Percentiles rank a stretch among this genome's conserved stretches.
Conservation (phyloP, 2,113 vertebrate species). For the Clarias gariepinus region DNA sequence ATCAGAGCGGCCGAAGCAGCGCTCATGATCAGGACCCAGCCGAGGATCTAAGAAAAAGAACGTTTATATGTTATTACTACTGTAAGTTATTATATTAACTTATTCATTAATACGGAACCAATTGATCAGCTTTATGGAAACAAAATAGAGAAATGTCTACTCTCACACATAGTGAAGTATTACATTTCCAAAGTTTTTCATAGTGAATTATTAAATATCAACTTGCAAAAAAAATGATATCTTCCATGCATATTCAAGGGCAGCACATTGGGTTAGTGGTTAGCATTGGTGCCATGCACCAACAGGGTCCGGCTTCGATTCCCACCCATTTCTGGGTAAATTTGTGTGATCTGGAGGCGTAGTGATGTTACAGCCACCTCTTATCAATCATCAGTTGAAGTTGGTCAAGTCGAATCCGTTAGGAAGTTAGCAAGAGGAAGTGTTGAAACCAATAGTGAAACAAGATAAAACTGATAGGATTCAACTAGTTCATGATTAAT, state of each 20-base stretch:
- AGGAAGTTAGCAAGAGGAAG: neutral
- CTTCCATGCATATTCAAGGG: too few relatives aligned
- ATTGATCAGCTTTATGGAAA: neutral
- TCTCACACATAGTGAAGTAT: neutral
- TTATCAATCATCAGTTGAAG: neutral
- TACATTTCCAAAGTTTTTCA: too few relatives aligned
- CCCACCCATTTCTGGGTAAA: neutral
- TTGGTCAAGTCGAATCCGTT: neutral
- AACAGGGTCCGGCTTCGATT: too few relatives aligned
- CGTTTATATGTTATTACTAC: neutral
- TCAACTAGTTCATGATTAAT: neutral
- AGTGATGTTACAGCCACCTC: neutral
- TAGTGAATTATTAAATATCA: neutral
- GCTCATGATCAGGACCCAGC: slow-evolving; percentile 71
- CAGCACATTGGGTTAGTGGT: neutral
- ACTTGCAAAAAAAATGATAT: neutral
- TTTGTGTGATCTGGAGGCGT: neutral
- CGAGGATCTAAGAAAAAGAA: slow-evolving; percentile 66
- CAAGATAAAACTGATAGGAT: neutral
- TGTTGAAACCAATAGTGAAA: neutral
- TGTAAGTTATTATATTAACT: too few relatives aligned
- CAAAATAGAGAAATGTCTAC: neutral
- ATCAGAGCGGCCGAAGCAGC: slow-evolving; percentile 54
- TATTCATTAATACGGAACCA: neutral
- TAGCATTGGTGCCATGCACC: neutral